phyloP scores from a whole-genome alignment of 2,797 vertebrate genomes.

The Champsocephalus esox region DNA sequence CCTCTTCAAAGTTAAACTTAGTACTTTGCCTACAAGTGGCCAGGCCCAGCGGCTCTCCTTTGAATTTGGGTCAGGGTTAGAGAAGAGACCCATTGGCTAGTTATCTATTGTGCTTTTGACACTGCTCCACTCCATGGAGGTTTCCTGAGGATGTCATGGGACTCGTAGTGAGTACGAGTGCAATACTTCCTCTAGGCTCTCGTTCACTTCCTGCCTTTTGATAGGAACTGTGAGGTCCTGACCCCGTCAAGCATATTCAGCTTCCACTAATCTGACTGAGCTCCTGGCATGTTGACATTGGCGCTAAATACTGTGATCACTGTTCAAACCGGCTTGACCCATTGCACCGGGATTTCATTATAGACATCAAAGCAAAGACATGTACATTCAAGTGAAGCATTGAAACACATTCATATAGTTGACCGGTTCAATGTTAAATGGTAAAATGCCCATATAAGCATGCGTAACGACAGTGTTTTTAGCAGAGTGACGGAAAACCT shows the following conservation, averaged over 20 bases:
- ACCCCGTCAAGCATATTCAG: constrained; percentile 27
- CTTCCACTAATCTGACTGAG: constrained; percentile 11
- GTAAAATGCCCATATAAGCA: constrained; percentile 31
- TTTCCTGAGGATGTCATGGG: constrained; percentile 75
- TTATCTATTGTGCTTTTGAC: constrained; percentile 47
- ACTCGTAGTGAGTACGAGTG: constrained; percentile 42
- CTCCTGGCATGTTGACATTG: constrained; percentile 8
- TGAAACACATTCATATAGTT: constrained; percentile 21
- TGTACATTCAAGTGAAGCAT: constrained; percentile 19
- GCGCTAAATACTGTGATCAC: not conserved
- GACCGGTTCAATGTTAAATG: constrained; percentile 2
- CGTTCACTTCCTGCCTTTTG: constrained; percentile 56
- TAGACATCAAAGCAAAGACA: constrained; percentile 36
- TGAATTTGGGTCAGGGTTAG: not conserved
- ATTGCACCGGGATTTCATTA: constrained; percentile 38
- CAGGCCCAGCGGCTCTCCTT: not conserved
- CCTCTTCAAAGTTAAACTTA: constrained; percentile 6
- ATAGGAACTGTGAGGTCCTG: constrained; percentile 32
- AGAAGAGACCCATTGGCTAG: constrained; percentile 14
- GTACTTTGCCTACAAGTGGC: not conserved
- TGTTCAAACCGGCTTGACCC: constrained; percentile 29
- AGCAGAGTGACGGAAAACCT: constrained; percentile 25
- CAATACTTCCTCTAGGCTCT: constrained; percentile 52
- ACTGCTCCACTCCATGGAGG: constrained; percentile 37
- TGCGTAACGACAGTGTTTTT: constrained; percentile 4